Evolutionary conservation across 2,797 vertebrate species (phyloP), one percentile per base, ranked within the genome.

Genomic region (Chiloscyllium punctatum): DNA sequence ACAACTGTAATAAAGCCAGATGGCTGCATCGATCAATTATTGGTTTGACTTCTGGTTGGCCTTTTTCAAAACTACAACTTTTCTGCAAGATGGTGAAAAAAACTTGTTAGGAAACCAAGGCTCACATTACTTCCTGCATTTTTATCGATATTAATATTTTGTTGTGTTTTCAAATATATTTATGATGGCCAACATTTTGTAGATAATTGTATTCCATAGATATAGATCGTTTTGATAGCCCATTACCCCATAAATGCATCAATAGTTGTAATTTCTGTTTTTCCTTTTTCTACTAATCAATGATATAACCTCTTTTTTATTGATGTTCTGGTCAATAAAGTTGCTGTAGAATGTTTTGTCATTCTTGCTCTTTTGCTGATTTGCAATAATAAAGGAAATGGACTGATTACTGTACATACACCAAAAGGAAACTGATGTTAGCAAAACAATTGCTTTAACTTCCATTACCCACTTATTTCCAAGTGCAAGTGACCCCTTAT

Each of bases 281-380:
- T 92, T 92, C 66, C 23, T 69, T 92, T 92, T 92, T 68, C n/a
- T 6, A 69, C 30, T n/a, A 66, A 92, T 92, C 90, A 92, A 92
- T 92, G n/a, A 69, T 21, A 42, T 92, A 23, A 92, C 62, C n/a
- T 37, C 18, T 69, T 92, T 92, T 92, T 69, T 69, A 92, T 92
- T 69, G 90, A 69, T 92, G 69, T 92, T 92, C n/a, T 37, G 37
- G 66, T 92, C 90, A 42, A 92, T 92, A 27, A 33, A 42, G 53
- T 90, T 57, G 86, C 51, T 25, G 27, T 57, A 91, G 88, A 25
- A 42, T 69, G 66, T 68, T 23, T 27, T 92, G n/a, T 66, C 90
- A 92, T 92, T 69, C 23, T 92, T 37, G n/a, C 7, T 66, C 37
- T 69, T 69, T 92, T 92, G 66, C 66, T 92, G 90, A 92, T 92